phyloP scores from a whole-genome alignment of 2,888 invertebrate genomes.

The Troides helena region DNA sequence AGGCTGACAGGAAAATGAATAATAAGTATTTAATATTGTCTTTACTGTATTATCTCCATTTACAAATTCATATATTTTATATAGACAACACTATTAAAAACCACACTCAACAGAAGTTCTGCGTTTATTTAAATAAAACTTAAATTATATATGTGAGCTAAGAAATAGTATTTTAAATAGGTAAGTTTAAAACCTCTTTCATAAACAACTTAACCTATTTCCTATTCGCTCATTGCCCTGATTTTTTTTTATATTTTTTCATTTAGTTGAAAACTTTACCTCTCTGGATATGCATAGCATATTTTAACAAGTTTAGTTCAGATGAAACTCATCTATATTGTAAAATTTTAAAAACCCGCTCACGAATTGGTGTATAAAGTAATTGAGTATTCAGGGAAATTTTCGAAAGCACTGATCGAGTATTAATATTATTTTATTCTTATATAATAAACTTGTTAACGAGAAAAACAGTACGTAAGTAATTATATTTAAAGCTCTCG shows the following conservation, averaged over 20 bases:
- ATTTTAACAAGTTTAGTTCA: constrained; percentile 2
- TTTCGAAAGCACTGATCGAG: not conserved
- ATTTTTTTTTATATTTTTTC: constrained; percentile 7
- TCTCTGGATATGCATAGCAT: constrained; percentile 1
- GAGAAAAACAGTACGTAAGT: too few species aligned
- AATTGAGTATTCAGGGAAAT: not conserved
- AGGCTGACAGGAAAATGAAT: too few species aligned
- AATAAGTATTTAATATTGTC: too few species aligned
- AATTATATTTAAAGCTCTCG: too few species aligned
- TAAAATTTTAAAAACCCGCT: not conserved
- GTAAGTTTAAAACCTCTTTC: constrained; percentile 14
- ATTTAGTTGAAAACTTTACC: constrained; percentile 16
- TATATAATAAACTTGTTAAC: too few species aligned
- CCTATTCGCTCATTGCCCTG: constrained; percentile 18
- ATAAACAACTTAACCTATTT: constrained; percentile 22
- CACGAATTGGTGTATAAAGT: not conserved
- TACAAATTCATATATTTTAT: too few species aligned
- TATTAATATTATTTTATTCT: too few species aligned
- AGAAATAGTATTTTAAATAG: constrained; percentile 13
- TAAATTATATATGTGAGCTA: not conserved
- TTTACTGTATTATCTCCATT: too few species aligned
- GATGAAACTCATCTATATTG: not conserved
- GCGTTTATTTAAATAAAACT: constrained; percentile 4
- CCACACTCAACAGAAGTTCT: not conserved
- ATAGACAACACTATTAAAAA: too few species aligned